phyloP scores from a whole-genome alignment of 2,888 invertebrate species.

The Liopterus haemorrhoidalis region DNA sequence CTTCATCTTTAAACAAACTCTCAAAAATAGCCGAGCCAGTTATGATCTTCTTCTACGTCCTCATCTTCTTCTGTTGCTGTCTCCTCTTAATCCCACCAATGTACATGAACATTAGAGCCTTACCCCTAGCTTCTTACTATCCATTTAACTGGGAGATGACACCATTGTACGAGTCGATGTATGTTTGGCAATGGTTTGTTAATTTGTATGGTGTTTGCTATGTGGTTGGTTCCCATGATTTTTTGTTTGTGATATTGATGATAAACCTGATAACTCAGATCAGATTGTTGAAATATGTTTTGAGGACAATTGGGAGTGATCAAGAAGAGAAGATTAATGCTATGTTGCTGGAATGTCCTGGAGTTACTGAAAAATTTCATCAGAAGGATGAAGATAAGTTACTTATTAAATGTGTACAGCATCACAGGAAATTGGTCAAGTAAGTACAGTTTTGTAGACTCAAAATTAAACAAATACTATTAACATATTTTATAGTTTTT shows the following conservation, averaged over 20 bases:
- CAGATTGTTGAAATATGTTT: constrained; percentile 15
- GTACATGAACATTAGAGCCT: constrained; percentile 8
- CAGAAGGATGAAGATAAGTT: constrained; percentile 14
- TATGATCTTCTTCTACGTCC: constrained; percentile 13
- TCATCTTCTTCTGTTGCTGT: constrained; percentile 17
- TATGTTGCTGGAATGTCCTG: constrained; percentile 5
- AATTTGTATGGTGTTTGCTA: constrained; percentile 17
- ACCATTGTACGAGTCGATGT: constrained; percentile 17
- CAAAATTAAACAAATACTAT: constrained; percentile 2
- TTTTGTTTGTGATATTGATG: constrained; percentile 17
- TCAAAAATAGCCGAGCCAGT: constrained; percentile 5
- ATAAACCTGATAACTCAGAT: constrained; percentile 15
- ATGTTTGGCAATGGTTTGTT: constrained; percentile 19
- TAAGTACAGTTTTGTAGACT: constrained; percentile 4
- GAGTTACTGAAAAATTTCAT: constrained; percentile 3
- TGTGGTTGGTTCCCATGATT: constrained; percentile 18
- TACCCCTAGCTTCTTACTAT: constrained; percentile 18
- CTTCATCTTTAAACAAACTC: constrained; percentile 10
- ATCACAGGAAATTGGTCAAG: constrained; percentile 15
- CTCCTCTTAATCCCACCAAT: constrained; percentile 16
- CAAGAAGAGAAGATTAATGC: constrained; percentile 8
- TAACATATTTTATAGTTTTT: constrained; percentile 16
- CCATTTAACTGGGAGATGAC: constrained; percentile 15
- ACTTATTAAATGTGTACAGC: constrained; percentile 12
- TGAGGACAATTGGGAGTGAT: constrained; percentile 9